phyloP scores from a whole-genome alignment of 2,888 invertebrate species.

The Crematogaster levior region DNA sequence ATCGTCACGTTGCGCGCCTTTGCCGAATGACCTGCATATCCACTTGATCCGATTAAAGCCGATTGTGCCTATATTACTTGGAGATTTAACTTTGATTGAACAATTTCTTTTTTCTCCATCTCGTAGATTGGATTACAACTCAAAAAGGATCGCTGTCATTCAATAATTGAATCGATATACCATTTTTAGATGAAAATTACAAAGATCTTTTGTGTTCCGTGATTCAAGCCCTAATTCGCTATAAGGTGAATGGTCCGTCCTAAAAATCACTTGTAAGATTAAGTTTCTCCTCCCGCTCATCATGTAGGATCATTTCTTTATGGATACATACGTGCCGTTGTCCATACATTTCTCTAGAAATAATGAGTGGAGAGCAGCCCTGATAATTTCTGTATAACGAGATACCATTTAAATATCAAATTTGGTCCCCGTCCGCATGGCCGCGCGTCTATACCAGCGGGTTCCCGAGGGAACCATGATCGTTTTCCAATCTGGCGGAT shows the following conservation, averaged over 20 bases:
- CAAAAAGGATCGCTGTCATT: neutral
- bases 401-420: constrained; percentile 69
- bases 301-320: constrained; percentile 30
- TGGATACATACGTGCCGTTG: neutral
- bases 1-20: constrained; percentile 16
- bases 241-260: neutral
- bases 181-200: neutral
- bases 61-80: neutral
- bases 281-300: too few relatives aligned
- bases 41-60: neutral
- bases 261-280: neutral
- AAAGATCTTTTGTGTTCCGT: neutral
- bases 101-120: neutral
- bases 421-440: constrained; percentile 48
- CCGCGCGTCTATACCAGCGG: constrained; percentile 16
- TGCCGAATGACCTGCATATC: neutral
- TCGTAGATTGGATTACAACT: neutral
- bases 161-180: neutral
- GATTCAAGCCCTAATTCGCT: neutral
- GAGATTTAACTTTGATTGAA: neutral
- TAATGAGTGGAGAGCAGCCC: constrained; percentile 48
- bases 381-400: constrained; percentile 66
- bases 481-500: constrained; percentile 75
- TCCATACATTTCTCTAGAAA: constrained; percentile 24
- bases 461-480: constrained; percentile 63